phyloP scores from a whole-genome alignment of 2,113 vertebrate species.

The Struthidea cinerea region DNA sequence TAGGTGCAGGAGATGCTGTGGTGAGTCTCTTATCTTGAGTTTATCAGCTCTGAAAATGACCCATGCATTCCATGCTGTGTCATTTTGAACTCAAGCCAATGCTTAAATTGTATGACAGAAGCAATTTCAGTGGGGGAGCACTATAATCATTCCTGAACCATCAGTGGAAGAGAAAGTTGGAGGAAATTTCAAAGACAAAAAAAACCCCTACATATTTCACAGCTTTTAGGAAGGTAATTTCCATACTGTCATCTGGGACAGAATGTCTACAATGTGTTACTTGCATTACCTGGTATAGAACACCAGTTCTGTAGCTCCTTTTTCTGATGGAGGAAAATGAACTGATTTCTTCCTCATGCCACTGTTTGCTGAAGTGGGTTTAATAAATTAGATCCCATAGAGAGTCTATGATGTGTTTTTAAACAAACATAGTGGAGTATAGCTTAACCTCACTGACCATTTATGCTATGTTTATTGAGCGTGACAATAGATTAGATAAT shows the following conservation, averaged over 20 bases:
- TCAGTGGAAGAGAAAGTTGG: neutral
- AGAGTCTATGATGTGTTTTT: neutral
- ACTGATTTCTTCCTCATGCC: neutral
- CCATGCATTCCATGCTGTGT: neutral
- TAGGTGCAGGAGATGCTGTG: neutral
- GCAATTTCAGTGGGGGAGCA: neutral
- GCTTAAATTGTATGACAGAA: neutral
- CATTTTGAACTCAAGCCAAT: neutral
- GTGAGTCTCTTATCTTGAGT: neutral
- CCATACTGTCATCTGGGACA: neutral
- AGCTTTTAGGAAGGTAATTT: neutral
- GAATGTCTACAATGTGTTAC: neutral
- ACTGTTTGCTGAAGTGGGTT: conserved; percentile 3
- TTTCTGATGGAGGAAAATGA: neutral
- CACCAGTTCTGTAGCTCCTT: neutral
- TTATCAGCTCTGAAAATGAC: neutral
- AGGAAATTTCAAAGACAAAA: neutral
- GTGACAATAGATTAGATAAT: neutral
- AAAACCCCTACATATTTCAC: neutral
- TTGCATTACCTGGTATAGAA: neutral
- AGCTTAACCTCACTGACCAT: neutral
- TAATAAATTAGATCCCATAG: conserved; percentile 25
- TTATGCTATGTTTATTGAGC: neutral
- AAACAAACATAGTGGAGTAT: conserved; percentile 3
- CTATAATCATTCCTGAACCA: neutral